Evolutionary conservation across 2,113 vertebrate species (phyloP).

Genomic region (Noturus placidus): DNA sequence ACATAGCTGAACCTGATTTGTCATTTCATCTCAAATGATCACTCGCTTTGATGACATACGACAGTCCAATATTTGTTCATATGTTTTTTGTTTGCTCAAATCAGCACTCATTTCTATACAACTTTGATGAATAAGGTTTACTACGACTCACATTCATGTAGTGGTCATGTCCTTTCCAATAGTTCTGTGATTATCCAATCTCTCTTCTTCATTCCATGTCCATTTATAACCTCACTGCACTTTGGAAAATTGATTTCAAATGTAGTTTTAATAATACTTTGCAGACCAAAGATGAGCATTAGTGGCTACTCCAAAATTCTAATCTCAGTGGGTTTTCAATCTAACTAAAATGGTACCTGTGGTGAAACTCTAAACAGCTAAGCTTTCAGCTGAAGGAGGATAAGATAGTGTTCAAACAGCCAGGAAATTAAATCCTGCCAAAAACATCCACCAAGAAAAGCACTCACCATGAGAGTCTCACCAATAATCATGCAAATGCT

Average conservation of each 20-base stretch:
- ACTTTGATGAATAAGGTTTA: not conserved
- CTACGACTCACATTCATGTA: not conserved
- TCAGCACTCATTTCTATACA: too few relatives aligned
- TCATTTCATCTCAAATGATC: not conserved
- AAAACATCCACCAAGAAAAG: not conserved
- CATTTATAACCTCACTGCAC: not conserved
- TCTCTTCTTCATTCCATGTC: not conserved
- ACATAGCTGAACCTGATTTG: not conserved
- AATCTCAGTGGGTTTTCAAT: not conserved
- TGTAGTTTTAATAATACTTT: not conserved
- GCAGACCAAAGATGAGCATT: not conserved
- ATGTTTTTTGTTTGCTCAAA: not conserved
- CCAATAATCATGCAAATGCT: not conserved
- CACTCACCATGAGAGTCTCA: not conserved
- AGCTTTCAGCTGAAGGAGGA: not conserved
- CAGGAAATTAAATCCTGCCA: slow-evolving; percentile 3
- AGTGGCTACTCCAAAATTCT: not conserved
- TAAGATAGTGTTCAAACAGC: not conserved
- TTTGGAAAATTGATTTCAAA: not conserved
- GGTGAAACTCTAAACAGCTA: not conserved
- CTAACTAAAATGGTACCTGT: slow-evolving; percentile 17
- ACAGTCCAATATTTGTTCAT: not conserved
- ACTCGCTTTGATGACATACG: not conserved
- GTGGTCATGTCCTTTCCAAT: not conserved
- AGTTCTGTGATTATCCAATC: not conserved